Evolutionary conservation across 2,113 vertebrate species (phyloP), one percentile per base, ranked within the genome.

Genomic region (Alouatta palliata): DNA sequence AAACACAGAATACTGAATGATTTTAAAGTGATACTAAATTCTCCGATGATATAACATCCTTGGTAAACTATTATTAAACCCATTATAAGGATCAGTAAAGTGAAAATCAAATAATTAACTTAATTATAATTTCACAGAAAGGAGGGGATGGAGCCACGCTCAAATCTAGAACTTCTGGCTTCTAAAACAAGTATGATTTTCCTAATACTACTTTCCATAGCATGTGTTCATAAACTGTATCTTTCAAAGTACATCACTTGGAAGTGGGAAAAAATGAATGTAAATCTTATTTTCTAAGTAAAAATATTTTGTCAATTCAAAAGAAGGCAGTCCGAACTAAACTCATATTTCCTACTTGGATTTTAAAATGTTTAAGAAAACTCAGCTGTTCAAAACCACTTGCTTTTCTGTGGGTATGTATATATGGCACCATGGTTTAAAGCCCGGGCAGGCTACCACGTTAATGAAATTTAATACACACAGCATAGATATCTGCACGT

Each of bases 341-440:
- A 76, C 17, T 64, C 54, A 17, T 73, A 52, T 49, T 82, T 91
- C 13, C 20, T 54, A 35, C 85, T 87, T 64, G 64, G 45, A 66
- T 5, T 47, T 92, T 80, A 71, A 80, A 76, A 71, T 75, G 11
- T 20, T 37, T n/a, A 84, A 54, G 68, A 79, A 84, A 92, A 66
- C 6, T 66, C 45, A 17, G 25, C 16, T 54, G 83, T 52, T 80
- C 27, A 17, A 82, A 37, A 5, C 43, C 64, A n/a, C 30, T 56
- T 76, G 20, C 47, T 47, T n/a, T 56, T 21, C 61, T 2, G 2
- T 43, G n/a, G 13, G 9, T 40, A 25, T 17, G 9, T 40, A 25
- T 17, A 32, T 0, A 1, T 1, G 16, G 20, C 43, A 54, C 4
- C n/a, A 2, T 1, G 37, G 20, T 12, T 73, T 43, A 56, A 70